Conservation (phyloP, 2,797 vertebrate species). For the Enteromius anoplus region DNA sequence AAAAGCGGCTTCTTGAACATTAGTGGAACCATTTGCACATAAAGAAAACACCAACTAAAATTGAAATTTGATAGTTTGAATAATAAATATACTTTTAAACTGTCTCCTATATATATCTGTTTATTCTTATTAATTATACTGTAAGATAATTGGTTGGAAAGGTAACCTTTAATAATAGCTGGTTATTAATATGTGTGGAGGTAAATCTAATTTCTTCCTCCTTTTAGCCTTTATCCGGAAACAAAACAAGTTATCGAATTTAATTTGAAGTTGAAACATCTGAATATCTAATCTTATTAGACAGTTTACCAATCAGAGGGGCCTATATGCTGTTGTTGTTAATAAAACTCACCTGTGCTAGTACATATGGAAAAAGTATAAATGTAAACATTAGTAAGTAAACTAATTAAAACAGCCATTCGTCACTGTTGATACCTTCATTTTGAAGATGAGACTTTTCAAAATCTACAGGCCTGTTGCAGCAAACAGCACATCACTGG, state of each 20-base stretch:
- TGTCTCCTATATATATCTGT: background rate
- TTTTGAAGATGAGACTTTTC: background rate
- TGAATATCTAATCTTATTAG: background rate
- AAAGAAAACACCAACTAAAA: background rate
- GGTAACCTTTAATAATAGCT: conserved; percentile 6
- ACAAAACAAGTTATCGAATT: background rate
- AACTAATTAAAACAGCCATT: background rate
- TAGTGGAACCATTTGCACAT: conserved; percentile 2
- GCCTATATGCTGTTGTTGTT: background rate
- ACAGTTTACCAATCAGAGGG: background rate
- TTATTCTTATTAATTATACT: background rate
- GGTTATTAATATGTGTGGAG: background rate
- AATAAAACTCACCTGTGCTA: background rate
- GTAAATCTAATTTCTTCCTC: conserved; percentile 6
- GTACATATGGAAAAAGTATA: background rate
- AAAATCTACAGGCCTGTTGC: background rate
- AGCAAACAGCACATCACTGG: conserved; percentile 9
- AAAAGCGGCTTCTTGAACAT: background rate
- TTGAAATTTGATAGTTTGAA: background rate
- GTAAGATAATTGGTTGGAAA: background rate
- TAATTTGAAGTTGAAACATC: background rate
- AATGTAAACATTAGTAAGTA: background rate
- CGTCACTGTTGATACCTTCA: background rate
- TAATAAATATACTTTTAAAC: background rate
- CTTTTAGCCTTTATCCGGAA: background rate